Evolutionary conservation across 2,113 vertebrate species (phyloP).

Genomic region (Bombycilla garrulus): DNA sequence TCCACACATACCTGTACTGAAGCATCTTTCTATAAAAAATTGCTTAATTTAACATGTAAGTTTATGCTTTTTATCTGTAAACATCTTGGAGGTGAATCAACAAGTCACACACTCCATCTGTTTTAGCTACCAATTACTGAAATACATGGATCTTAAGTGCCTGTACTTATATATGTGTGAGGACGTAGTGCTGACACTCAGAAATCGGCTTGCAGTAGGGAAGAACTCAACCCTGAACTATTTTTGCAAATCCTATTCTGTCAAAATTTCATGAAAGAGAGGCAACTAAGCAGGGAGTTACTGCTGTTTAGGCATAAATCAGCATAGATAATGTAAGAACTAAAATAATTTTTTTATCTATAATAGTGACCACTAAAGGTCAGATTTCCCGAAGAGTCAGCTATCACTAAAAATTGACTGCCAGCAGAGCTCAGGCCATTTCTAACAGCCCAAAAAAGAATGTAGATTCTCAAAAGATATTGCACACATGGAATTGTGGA

Average conservation of each 20-base stretch:
- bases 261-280: background rate
- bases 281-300: background rate
- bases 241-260: conserved; percentile 10
- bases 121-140: background rate
- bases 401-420: background rate
- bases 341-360: background rate
- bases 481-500: background rate
- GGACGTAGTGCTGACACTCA: background rate
- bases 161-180: background rate
- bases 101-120: background rate
- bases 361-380: background rate
- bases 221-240: background rate
- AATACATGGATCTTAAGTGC: background rate
- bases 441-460: background rate
- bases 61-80: background rate
- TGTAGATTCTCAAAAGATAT: background rate
- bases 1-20: background rate
- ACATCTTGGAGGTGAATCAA: background rate
- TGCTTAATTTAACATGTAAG: background rate
- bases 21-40: background rate
- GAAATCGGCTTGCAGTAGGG: background rate
- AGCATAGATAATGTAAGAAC: conserved; percentile 8
- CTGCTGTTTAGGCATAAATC: conserved; percentile 32
- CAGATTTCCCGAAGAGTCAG: conserved; percentile 1
- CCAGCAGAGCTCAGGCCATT: background rate